phyloP scores from a whole-genome alignment of 2,888 invertebrate species.

The Rhopalosiphum nymphaeae region DNA sequence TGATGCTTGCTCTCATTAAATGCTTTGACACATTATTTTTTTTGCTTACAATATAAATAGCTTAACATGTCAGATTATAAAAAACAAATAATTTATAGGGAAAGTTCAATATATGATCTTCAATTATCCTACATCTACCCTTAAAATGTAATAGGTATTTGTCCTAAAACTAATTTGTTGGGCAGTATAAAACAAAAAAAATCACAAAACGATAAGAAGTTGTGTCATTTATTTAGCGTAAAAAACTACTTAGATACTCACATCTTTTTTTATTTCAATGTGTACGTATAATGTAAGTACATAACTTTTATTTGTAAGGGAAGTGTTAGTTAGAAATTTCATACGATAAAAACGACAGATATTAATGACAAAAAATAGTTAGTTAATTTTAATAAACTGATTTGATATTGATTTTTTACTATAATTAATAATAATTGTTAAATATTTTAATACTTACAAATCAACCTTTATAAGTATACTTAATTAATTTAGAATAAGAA shows the following conservation, averaged over 20 bases:
- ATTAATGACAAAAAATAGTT: neutral
- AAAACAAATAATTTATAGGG: neutral
- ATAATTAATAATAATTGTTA: neutral
- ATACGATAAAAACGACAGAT: neutral
- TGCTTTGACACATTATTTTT: neutral
- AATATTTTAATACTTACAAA: neutral
- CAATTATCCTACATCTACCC: neutral
- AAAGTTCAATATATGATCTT: neutral
- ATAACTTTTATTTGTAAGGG: neutral
- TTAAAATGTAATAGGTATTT: neutral
- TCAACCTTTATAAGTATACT: neutral
- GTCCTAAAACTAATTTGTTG: neutral
- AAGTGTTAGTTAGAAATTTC: neutral
- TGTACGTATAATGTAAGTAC: neutral
- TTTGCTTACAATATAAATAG: neutral
- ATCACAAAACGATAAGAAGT: neutral
- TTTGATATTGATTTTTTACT: neutral
- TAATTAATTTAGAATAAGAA: neutral
- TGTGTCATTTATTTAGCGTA: neutral
- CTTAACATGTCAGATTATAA: neutral
- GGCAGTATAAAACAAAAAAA: neutral
- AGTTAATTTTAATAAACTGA: neutral
- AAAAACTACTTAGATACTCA: neutral
- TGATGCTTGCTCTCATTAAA: neutral
- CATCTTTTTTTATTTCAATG: neutral